Evolutionary conservation across 37 sponge, comb jelly and placozoan species (phyloP), one percentile per base, ranked within the genome.

Genomic region (Oscarella lobularis): DNA sequence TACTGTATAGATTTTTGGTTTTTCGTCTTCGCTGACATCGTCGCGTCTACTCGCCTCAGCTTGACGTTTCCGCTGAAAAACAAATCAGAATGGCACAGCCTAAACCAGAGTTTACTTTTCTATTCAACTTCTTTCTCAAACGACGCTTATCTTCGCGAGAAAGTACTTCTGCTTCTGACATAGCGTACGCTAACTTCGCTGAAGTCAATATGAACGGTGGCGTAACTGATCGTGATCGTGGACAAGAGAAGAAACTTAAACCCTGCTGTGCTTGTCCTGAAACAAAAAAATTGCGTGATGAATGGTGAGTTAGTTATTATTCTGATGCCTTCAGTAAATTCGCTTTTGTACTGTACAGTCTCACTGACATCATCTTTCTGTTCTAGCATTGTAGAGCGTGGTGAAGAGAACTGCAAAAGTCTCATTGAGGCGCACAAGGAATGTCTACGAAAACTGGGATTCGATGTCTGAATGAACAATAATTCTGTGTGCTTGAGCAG

Each of bases 201-300:
- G 20, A 48, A 48, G 9, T 27, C 9, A 48, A 48, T 27, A 48
- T 48, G 60, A 48, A n/a, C n/a, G n/a, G 60, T 48, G 60, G 20
- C 60, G 60, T 48, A 20, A 27, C 60, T 48, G 60, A 20, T 48
- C 14, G 60, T 20, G 20, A 20, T 48, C 14, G 9, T 27, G 60
- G 14, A 48, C 20, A 9, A 48, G 60, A 74, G 36, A 89, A 88
- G 79, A 89, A 92, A 75, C 75, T 92, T 38, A 86, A 85, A 67
- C 90, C 90, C 0, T 96, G 97, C 75, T 96, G 97, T 82, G 97
- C 97, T 27, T 96, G 97, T 70, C 97, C 97, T 14, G 97, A 96
- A 74, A 96, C 97, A 2, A 92, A 81, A 77, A 82, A 77, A 35
- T 69, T 83, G 6, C 66, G 93, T n/a, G 97, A 92, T 60, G 86